Percentiles rank a stretch among this genome's conserved stretches.
Evolutionary conservation across 2,797 vertebrate species (phyloP).

Genomic region (Crocodylus rhombifer): DNA sequence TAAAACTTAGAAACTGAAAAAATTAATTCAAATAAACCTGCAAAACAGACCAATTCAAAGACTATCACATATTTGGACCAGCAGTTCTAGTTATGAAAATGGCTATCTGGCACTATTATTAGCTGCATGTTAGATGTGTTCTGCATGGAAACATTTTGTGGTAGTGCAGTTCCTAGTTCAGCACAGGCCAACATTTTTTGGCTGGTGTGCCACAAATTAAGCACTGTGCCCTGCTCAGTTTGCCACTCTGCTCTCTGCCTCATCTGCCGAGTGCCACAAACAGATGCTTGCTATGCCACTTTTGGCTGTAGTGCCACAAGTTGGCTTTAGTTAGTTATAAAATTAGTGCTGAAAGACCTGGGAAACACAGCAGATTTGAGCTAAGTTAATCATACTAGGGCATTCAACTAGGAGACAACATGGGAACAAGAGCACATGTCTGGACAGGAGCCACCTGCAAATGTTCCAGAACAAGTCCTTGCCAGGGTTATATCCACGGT

Average conservation of each 20-base stretch:
- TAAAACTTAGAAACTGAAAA: no score
- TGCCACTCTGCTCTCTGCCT: no score
- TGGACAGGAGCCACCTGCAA: background rate
- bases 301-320: no score
- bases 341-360: background rate
- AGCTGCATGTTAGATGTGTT: background rate
- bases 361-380: background rate
- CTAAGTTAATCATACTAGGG: accelerated
- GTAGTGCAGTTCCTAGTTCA: background rate
- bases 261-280: no score
- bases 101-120: background rate
- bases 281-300: no score
- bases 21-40: no score
- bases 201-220: no score
- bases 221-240: no score
- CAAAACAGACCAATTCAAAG: no score
- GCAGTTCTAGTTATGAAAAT: background rate
- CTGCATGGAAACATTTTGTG: background rate
- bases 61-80: no score
- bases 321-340: background rate
- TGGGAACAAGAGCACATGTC: background rate
- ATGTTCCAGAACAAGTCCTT: background rate
- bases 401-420: background rate
- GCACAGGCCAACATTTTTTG: no score
- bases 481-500: background rate